Conservation (phyloP, 2,113 vertebrate species). For the Erythrocercus mccallii region DNA sequence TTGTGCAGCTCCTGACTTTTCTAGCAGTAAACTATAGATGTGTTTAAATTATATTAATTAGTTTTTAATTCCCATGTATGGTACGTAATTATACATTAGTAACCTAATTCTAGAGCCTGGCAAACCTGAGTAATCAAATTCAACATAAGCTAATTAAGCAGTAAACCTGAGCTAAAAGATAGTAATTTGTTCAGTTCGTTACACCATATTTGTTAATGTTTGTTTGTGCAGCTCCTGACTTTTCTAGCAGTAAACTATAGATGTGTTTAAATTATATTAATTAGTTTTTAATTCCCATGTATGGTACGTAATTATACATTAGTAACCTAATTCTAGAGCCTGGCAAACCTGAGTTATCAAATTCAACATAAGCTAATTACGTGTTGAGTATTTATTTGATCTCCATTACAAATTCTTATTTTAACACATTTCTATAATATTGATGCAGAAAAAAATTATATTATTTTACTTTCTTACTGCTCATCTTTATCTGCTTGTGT, state of each 20-base stretch:
- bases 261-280: not conserved
- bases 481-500: not conserved
- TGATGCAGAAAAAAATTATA: not conserved
- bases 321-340: not conserved
- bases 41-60: not conserved
- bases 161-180: not conserved
- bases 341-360: not conserved
- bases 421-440: not conserved
- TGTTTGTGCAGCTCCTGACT: not conserved
- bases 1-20: not conserved
- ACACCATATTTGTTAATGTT: constrained; percentile 6
- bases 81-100: not conserved
- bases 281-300: not conserved
- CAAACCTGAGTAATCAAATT: not conserved
- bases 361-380: not conserved
- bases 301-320: not conserved
- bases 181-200: not conserved
- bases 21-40: not conserved
- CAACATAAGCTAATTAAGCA: not conserved
- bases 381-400: not conserved
- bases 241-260: not conserved
- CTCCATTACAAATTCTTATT: not conserved
- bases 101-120: not conserved
- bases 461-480: not conserved
- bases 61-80: not conserved